Base-by-base conservation (phyloP, 2,113 vertebrate genomes). In the Microcebus ravelobensis region DNA sequence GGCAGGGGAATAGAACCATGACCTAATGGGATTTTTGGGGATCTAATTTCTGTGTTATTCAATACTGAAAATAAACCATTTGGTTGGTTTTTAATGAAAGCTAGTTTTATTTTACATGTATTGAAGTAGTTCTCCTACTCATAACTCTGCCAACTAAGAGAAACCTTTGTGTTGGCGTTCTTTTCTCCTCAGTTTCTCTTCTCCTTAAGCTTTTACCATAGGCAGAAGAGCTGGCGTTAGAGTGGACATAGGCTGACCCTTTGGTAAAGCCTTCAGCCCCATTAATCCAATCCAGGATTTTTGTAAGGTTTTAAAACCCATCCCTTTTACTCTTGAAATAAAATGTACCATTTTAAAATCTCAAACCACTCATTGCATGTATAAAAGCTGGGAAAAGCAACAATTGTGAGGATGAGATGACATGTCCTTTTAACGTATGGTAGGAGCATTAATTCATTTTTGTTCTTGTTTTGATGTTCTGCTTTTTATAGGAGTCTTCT, bases 1-100 rank as follows among this genome's bases (percentile, higher is more conserved):
- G 20, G 83, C 96, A 93, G 57, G 65, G 71, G 61, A 65, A 8
- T 36, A 71, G 90, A 81, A 81, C 91, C 79, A 34, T 94, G 90
- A 96, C 42, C 85, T 96, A 67, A 82, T 95, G 95, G 93, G 25
- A 96, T n/a, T 91, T 34, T 88, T 85, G 31, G 1, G 6, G 95
- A 85, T 96, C 96, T 74, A 61, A 96, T 96, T 97, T 97, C 93
- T 92, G 10, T 95, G 96, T 90, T 39, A 77, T 85, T 97, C 76
- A 73, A 77, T 96, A 8, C 23, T 87, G 95, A 96, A 90, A 96
- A 70, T 90, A 97, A 97, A 95, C 91, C 90, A 89, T 84, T 96
- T 96, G 42, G 15, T 67, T 95, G 80, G 86, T 96, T 87, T 97
- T 50, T 92, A 96, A 52, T 88, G 73, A 95, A 96, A 96, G 93